A percentile compares a stretch with the other conserved stretches of the same genome.
Evolutionary conservation across 2,888 invertebrate genomes (phyloP).

Genomic region (Lapara coniferarum): DNA sequence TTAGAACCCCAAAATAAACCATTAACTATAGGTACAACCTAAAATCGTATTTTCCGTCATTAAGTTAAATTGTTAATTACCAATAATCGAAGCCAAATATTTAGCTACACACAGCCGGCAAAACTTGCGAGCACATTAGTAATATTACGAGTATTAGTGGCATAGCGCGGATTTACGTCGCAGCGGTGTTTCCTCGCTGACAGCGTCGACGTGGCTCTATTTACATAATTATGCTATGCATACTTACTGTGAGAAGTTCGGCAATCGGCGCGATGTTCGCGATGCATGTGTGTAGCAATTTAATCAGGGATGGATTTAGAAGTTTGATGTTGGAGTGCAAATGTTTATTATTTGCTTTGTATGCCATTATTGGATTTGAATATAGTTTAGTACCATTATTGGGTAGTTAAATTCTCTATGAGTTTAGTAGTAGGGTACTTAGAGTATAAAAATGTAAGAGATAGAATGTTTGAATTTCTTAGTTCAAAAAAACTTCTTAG

Average conservation of each 20-base stretch:
- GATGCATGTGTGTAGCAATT: conserved; percentile 18
- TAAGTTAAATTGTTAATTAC: conserved; percentile 1
- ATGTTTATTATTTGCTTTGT: not conserved
- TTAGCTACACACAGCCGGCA: conserved; percentile 2
- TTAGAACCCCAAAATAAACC: not conserved
- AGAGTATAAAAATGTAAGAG: no score
- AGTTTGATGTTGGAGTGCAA: conserved; percentile 5
- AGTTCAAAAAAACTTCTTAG: no score
- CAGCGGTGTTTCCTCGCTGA: conserved; percentile 29
- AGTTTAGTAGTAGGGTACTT: no score
- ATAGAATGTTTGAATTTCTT: no score
- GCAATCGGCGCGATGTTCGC: conserved; percentile 8
- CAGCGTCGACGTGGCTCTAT: conserved; percentile 32
- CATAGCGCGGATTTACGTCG: conserved; percentile 32
- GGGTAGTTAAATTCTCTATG: no score
- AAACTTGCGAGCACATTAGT: not conserved
- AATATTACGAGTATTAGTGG: conserved; percentile 8
- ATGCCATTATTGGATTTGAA: not conserved
- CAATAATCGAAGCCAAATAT: not conserved
- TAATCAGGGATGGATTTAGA: conserved; percentile 14
- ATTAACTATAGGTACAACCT: not conserved
- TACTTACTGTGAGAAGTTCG: conserved; percentile 30
- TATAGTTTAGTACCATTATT: no score
- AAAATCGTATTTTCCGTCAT: not conserved
- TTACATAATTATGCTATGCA: conserved; percentile 43